These are phyloP conservation scores for Dasyprocta punctata DNA, from an alignment of 2,113 vertebrate species.

Conservation along the genomic window DNA sequence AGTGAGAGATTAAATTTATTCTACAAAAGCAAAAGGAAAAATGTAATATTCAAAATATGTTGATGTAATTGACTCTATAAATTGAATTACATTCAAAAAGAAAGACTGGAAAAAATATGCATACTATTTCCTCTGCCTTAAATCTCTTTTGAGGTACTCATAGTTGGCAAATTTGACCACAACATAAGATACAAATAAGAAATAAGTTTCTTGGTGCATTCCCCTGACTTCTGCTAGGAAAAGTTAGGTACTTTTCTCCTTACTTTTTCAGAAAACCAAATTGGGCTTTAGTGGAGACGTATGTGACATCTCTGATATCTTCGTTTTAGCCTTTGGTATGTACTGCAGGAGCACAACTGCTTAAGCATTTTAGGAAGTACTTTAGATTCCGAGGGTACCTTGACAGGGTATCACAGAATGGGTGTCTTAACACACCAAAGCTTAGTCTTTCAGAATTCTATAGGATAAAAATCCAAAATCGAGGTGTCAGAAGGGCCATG, in stretches of 20 bases:
- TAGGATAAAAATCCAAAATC: not conserved
- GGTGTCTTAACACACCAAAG: not conserved
- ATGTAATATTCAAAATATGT: not conserved
- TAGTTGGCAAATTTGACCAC: not conserved
- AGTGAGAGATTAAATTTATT: constrained; percentile 45
- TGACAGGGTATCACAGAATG: not conserved
- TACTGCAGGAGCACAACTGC: not conserved
- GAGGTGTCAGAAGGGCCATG: not conserved
- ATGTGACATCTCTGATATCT: not conserved
- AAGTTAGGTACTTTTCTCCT: not conserved
- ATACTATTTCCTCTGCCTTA: not conserved
- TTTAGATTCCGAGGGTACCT: not conserved
- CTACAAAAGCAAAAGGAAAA: not conserved
- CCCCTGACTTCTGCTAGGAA: not conserved
- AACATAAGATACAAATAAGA: not conserved
- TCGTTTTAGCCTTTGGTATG: not conserved
- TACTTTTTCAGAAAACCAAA: not conserved
- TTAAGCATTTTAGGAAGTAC: not conserved
- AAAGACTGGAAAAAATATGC: not conserved
- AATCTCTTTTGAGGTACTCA: not conserved
- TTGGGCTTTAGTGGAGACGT: not conserved
- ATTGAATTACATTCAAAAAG: not conserved
- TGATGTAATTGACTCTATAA: constrained; percentile 24
- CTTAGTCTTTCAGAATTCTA: not conserved
- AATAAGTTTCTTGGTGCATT: not conserved